Evolutionary conservation across 2,113 vertebrate species (phyloP).

Genomic region (Pelmatolapia mariae): DNA sequence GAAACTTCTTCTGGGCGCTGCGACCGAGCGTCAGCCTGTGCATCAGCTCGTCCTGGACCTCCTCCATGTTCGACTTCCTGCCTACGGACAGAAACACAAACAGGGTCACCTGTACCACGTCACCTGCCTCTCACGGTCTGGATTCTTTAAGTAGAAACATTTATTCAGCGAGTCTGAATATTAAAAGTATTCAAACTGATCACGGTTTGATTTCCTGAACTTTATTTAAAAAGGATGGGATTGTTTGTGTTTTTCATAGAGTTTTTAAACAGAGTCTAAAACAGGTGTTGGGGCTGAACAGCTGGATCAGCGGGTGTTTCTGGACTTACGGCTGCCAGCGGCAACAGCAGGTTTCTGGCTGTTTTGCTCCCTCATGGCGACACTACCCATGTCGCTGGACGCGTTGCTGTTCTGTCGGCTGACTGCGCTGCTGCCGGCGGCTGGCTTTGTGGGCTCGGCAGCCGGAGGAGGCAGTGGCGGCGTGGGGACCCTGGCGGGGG

Average conservation of each 20-base stretch:
- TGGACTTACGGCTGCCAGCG: slow-evolving; percentile 58
- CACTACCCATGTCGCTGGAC: slow-evolving; percentile 74
- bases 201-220: not conserved
- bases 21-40: slow-evolving; percentile 90
- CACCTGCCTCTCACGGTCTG: not conserved
- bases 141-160: not conserved
- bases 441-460: not conserved
- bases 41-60: slow-evolving; percentile 92
- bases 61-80: slow-evolving; percentile 97
- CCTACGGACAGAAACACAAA: slow-evolving; percentile 54
- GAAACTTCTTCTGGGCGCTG: slow-evolving; percentile 85
- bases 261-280: not conserved
- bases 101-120: not conserved
- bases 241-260: not conserved
- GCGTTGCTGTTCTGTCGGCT: slow-evolving; percentile 77
- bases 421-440: slow-evolving; percentile 53
- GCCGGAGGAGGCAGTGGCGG: slow-evolving; percentile 68
- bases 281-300: not conserved
- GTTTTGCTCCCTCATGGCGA: slow-evolving; percentile 71
- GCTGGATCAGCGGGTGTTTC: not conserved
- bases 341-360: slow-evolving; percentile 63
- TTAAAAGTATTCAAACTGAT: not conserved
- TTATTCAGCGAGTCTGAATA: not conserved
- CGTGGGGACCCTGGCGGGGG: slow-evolving; percentile 57
- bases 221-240: not conserved